Evolutionary conservation across 2,888 invertebrate genomes (phyloP).

Genomic region (Tridacna crocea): DNA sequence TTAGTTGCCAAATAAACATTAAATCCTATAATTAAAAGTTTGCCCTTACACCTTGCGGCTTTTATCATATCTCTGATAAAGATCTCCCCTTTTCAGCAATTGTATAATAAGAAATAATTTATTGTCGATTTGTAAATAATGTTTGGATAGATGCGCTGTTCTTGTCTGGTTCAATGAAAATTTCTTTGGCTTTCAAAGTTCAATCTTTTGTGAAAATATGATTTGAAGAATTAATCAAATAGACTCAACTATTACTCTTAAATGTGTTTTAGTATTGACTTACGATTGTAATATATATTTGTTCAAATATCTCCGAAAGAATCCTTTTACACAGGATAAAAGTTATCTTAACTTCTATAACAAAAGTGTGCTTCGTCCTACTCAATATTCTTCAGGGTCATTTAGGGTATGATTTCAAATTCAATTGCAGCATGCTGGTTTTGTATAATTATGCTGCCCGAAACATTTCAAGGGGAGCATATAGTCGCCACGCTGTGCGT

Average conservation of each 20-base stretch:
- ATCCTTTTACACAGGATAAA: conserved; percentile 12
- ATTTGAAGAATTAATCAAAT: conserved; percentile 13
- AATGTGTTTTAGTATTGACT: conserved; percentile 24
- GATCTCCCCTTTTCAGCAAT: conserved; percentile 21
- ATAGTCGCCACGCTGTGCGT: too few species aligned
- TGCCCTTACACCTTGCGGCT: conserved; percentile 24
- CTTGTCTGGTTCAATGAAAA: conserved; percentile 13
- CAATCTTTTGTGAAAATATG: conserved; percentile 5
- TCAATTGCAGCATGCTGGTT: background rate
- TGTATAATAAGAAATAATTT: conserved; percentile 22
- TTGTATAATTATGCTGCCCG: background rate
- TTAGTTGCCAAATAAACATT: conserved; percentile 28
- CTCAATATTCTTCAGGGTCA: conserved; percentile 18
- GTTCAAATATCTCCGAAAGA: conserved; percentile 5
- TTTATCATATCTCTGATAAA: conserved; percentile 23
- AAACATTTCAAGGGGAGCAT: too few species aligned
- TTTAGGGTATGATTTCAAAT: background rate
- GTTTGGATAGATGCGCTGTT: conserved; percentile 29
- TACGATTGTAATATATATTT: conserved; percentile 15
- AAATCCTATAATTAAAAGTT: conserved; percentile 25
- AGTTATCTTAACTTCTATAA: conserved; percentile 9
- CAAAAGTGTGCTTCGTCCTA: conserved; percentile 18
- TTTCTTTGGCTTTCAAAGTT: conserved; percentile 9
- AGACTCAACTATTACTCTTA: conserved; percentile 16
- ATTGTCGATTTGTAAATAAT: conserved; percentile 21